Evolutionary conservation across 2,113 vertebrate genomes (phyloP).

Genomic region (Isurus oxyrinchus): DNA sequence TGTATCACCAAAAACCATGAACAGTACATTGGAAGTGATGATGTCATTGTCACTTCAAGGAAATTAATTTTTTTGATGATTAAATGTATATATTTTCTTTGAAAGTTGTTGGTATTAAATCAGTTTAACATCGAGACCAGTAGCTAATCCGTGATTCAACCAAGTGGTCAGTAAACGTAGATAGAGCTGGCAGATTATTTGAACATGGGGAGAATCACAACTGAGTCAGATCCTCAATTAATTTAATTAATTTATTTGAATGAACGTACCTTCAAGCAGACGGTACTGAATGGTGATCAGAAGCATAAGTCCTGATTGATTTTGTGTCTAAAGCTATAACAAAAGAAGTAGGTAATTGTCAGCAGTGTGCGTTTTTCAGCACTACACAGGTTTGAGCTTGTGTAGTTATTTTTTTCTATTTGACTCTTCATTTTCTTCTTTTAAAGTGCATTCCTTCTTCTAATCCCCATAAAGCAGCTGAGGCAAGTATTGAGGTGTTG

Average conservation of each 20-base stretch:
- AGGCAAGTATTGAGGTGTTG: neutral
- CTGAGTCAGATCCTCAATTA: neutral
- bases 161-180: neutral
- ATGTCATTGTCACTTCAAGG: neutral
- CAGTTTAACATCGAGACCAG: neutral
- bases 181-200: neutral
- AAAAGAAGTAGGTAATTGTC: neutral
- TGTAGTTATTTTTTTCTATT: neutral
- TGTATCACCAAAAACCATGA: neutral
- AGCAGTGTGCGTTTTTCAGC: neutral
- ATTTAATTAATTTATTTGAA: neutral
- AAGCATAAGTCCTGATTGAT: neutral
- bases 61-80: neutral
- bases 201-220: neutral
- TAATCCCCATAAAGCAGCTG: neutral
- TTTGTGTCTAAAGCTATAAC: neutral
- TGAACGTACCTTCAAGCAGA: neutral
- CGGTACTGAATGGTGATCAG: neutral
- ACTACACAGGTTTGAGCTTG: neutral
- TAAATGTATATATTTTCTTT: neutral
- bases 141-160: neutral
- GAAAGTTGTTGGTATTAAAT: neutral
- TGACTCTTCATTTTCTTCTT: neutral
- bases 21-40: neutral
- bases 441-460: neutral